Base-by-base conservation (phyloP, 2,113 vertebrate genomes). In the Antigone vipio region DNA sequence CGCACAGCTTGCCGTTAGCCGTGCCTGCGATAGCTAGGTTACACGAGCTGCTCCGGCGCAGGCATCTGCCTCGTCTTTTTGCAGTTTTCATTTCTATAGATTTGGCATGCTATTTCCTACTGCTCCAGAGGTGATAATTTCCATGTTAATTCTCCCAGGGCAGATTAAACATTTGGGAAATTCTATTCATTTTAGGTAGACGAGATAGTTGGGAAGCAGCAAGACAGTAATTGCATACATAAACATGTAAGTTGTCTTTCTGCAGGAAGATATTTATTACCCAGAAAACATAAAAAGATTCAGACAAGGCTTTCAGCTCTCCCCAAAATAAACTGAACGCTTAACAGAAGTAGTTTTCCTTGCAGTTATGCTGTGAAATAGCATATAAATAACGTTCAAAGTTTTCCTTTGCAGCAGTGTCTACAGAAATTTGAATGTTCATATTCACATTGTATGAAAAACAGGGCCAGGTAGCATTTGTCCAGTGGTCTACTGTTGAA, bases 1-100 rank as follows among this genome's bases (percentile, higher is more conserved):
- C 1, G 0, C n/a, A 8, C 49, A 32, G 22, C 4, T 0, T 9
- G 4, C 40, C 34, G 2, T 35, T 32, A 68, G 11, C 40, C 2
- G 2, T 64, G 21, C 12, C 63, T 2, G 0, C 5, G 0, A 44
- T 44, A 64, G 32, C 17, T n/a, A 29, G 17, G 45, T 78, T 55
- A 60, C 32, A n/a, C 3, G 2, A 42, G 5, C n/a, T 42, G 34
- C 49, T 78, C 35, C 29, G 44, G 24, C 11, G 27, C 17, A 60
- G 38, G 52, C 52, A 52, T 34, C 26, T 87, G 47, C 64, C 29
- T 56, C 18, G 9, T 29, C 66, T 80, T 35, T 62, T 53, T 74
- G 23, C 11, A 69, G 19, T 69, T 83, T 71, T 76, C 12, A 52
- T 78, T 79, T 73, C 62, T 77, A 4, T 32, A 42, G 47, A n/a